phyloP scores from a whole-genome alignment of 92 coral and sea anemone species.

The Epizoanthus stellaris region DNA sequence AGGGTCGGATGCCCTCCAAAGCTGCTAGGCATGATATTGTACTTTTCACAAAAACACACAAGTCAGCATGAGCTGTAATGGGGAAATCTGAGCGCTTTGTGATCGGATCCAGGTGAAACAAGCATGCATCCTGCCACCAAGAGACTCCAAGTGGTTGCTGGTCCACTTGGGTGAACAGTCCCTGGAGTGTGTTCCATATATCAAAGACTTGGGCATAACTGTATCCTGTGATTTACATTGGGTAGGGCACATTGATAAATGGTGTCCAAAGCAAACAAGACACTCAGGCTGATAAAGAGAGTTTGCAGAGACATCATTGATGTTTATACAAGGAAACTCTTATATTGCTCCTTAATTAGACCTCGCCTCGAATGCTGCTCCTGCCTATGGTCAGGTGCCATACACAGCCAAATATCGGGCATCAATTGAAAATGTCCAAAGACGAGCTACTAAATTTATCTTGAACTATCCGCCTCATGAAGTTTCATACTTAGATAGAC shows the following conservation, averaged over 20 bases:
- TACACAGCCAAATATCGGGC: constrained; percentile 12
- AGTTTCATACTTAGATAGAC: background rate
- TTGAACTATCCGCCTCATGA: constrained; percentile 1
- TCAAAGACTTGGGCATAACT: constrained; percentile 16
- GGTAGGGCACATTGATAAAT: constrained; percentile 20
- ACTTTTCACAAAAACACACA: no score
- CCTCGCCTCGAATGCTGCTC: background rate
- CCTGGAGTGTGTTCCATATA: constrained; percentile 23
- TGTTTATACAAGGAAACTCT: background rate
- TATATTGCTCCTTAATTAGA: constrained; percentile 8
- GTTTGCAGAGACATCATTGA: background rate
- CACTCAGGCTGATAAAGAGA: background rate
- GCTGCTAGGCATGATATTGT: no score
- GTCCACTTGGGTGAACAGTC: constrained; percentile 1
- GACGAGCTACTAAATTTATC: constrained; percentile 1
- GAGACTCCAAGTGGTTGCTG: no score
- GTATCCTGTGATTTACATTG: constrained; percentile 23
- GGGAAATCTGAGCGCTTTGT: no score
- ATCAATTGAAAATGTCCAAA: constrained; percentile 4
- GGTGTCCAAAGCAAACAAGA: constrained; percentile 32
- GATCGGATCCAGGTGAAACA: no score
- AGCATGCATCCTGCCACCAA: no score
- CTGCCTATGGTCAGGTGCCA: constrained; percentile 14
- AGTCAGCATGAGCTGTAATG: no score
- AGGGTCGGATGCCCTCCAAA: no score